These are phyloP conservation scores for Spialia ferax DNA, from an alignment of 2,888 invertebrate genomes.

Conservation along the genomic window DNA sequence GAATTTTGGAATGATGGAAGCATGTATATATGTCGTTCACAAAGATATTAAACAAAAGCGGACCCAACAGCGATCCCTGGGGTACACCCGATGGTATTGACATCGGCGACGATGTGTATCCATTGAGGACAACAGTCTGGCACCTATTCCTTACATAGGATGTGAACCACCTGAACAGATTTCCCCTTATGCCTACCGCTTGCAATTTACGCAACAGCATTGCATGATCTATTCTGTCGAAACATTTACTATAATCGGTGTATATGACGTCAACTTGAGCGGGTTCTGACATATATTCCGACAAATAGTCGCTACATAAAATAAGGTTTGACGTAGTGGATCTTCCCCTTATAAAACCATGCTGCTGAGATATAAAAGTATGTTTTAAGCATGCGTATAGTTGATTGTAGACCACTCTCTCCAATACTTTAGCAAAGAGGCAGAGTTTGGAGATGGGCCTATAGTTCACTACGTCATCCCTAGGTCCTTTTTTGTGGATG, in stretches of 20 bases:
- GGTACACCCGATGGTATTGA: neutral
- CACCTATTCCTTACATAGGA: neutral
- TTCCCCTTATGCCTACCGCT: neutral
- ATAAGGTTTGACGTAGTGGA: neutral
- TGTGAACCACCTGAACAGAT: neutral
- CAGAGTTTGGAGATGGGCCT: conserved; percentile 27
- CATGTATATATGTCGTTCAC: neutral
- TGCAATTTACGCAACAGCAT: neutral
- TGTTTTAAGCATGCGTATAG: neutral
- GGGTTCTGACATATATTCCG: neutral
- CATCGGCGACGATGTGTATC: neutral
- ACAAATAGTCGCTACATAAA: neutral
- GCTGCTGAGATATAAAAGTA: neutral
- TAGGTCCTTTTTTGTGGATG: conserved; percentile 13
- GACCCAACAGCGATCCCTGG: neutral
- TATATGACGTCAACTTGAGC: neutral
- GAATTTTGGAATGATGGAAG: neutral
- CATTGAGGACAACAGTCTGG: neutral
- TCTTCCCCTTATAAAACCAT: neutral
- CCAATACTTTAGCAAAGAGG: conserved; percentile 23
- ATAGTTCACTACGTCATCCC: conserved; percentile 3
- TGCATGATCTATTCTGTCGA: neutral
- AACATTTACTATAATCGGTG: neutral
- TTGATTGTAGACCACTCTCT: neutral
- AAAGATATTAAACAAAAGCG: neutral